Evolutionary conservation across 2,797 vertebrate species (phyloP).

Genomic region (Pantherophis alleghaniensis): DNA sequence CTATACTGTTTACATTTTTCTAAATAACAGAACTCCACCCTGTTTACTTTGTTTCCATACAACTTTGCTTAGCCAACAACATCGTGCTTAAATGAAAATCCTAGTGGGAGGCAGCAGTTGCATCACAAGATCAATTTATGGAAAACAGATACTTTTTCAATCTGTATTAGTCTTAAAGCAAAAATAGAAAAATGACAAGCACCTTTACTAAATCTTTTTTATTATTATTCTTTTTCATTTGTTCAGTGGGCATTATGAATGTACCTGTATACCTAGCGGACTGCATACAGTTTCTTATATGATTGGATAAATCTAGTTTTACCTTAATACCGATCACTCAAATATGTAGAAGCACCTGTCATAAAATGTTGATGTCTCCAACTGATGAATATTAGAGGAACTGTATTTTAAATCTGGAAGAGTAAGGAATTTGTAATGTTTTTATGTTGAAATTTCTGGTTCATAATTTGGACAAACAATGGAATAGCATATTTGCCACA

Average conservation of each 20-base stretch:
- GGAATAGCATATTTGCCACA: constrained; percentile 31
- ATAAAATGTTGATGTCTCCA: not conserved
- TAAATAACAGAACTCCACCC: constrained; percentile 33
- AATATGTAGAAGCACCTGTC: not conserved
- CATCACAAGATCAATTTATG: constrained; percentile 58
- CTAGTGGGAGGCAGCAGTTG: constrained; percentile 47
- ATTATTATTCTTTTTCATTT: not conserved
- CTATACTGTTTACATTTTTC: constrained; percentile 36
- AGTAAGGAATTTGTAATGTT: not conserved
- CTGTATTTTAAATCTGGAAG: not conserved
- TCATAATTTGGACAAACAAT: constrained; percentile 30
- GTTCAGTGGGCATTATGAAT: not conserved
- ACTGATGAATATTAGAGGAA: not conserved
- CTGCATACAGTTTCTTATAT: not conserved
- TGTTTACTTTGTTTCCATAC: constrained; percentile 45
- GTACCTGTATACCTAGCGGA: not conserved
- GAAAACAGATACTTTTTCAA: constrained; percentile 53
- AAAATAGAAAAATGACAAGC: constrained; percentile 29
- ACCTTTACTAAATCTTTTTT: not conserved
- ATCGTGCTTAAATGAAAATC: constrained; percentile 45
- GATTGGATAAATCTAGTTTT: not conserved
- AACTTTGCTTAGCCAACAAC: constrained; percentile 55
- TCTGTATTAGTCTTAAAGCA: constrained; percentile 34
- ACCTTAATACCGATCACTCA: not conserved
- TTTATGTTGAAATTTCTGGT: constrained; percentile 11